Percentiles rank a stretch among this genome's conserved stretches.
These are phyloP conservation scores for Zophobas morio DNA, from an alignment of 1,140 invertebrate species.

Conservation along the genomic window DNA sequence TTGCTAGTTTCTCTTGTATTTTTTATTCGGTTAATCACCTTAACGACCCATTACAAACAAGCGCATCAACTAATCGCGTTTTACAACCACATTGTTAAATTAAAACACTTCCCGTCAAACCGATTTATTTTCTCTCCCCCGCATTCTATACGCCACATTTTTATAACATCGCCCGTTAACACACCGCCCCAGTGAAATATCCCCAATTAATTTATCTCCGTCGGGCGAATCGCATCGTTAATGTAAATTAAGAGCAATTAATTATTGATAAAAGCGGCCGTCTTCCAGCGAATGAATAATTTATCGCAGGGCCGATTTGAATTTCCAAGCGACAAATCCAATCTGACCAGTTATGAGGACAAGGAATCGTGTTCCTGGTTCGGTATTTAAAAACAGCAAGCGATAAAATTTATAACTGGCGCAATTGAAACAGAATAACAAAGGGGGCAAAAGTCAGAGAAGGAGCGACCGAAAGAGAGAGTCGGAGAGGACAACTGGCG, in stretches of 20 bases:
- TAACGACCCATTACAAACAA: too few relatives aligned
- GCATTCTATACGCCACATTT: too few relatives aligned
- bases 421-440: conserved; percentile 32
- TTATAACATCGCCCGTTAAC: too few relatives aligned
- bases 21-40: too few relatives aligned
- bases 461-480: conserved; percentile 28
- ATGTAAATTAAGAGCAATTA: conserved; percentile 27
- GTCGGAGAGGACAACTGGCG: conserved; percentile 32
- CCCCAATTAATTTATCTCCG: not conserved
- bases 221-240: conserved; percentile 8
- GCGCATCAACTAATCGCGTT: too few relatives aligned
- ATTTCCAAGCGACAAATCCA: conserved; percentile 6
- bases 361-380: not conserved
- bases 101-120: too few relatives aligned
- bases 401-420: conserved; percentile 36
- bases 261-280: conserved; percentile 8
- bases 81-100: too few relatives aligned
- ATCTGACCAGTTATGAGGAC: not conserved
- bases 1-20: too few relatives aligned
- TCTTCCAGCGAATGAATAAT: conserved; percentile 4
- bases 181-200: not conserved
- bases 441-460: conserved; percentile 27
- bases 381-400: conserved; percentile 3
- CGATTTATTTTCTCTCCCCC: too few relatives aligned
- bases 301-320: conserved; percentile 1